A percentile compares a stretch with the other conserved stretches of the same genome.
Evolutionary conservation across 2,888 invertebrate species (phyloP).

Genomic region (Lissocephala sabroskyi): DNA sequence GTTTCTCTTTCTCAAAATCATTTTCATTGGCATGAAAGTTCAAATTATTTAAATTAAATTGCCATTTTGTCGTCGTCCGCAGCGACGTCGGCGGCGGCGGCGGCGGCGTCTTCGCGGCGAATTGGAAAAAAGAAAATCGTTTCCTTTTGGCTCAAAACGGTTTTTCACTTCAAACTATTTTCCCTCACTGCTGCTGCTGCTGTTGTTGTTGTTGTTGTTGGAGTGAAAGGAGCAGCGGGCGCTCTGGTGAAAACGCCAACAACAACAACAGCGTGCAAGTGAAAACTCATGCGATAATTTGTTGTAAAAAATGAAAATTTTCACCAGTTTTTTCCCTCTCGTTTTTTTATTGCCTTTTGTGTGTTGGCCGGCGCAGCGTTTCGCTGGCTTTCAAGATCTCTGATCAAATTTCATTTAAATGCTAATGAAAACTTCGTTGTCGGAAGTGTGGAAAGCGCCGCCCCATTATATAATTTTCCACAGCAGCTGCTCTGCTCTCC

Average conservation of each 20-base stretch:
- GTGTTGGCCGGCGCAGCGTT: not conserved
- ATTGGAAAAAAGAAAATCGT: conserved; percentile 47
- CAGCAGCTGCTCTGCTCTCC: conserved; percentile 4
- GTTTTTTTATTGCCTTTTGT: not conserved
- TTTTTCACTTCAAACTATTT: conserved; percentile 40
- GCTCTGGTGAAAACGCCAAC: conserved; percentile 48
- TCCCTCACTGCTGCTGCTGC: too few species aligned
- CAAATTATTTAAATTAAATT: conserved; percentile 68
- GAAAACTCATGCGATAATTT: conserved; percentile 66
- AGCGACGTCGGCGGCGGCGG: conserved; percentile 18
- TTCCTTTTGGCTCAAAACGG: conserved; percentile 52
- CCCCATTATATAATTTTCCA: conserved; percentile 42
- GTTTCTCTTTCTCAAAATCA: conserved; percentile 52
- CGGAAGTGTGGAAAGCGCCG: conserved; percentile 51
- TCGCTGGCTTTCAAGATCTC: conserved; percentile 16
- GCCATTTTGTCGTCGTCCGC: conserved; percentile 19
- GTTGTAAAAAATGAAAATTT: conserved; percentile 62
- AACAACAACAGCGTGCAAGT: conserved; percentile 34
- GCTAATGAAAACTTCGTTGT: conserved; percentile 60
- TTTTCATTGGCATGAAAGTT: conserved; percentile 64
- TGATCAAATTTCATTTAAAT: conserved; percentile 58
- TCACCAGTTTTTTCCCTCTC: conserved; percentile 44
- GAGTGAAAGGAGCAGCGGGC: conserved; percentile 55
- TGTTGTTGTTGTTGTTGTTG: conserved; percentile 33
- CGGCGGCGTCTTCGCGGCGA: conserved; percentile 28